These are phyloP conservation scores for Phymorhynchus buccinoides DNA, from an alignment of 1,140 invertebrate species.

Conservation along the genomic window DNA sequence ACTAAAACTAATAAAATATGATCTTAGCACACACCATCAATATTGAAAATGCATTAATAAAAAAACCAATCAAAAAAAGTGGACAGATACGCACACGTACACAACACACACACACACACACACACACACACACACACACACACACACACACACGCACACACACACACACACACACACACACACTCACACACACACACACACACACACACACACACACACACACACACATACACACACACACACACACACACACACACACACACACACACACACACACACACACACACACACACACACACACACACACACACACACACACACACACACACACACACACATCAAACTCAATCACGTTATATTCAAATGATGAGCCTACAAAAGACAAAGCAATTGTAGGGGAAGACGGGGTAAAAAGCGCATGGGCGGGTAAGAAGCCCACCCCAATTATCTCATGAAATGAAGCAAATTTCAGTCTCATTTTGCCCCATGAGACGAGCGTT, in stretches of 20 bases:
- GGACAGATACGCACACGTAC: background rate
- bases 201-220: background rate
- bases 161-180: background rate
- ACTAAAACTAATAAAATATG: no score
- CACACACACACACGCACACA: constrained; percentile 2
- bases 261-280: background rate
- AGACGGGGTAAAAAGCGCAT: no score
- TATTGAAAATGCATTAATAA: no score
- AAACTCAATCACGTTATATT: no score
- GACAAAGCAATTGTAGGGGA: no score
- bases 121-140: constrained; percentile 17
- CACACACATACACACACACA: background rate
- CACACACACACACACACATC: background rate
- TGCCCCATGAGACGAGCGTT: no score
- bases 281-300: constrained; percentile 10
- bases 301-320: background rate
- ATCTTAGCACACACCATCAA: no score
- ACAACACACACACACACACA: constrained; percentile 14
- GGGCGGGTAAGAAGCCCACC: no score
- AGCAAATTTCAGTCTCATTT: no score
- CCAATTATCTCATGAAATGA: no score
- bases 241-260: background rate
- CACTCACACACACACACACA: background rate
- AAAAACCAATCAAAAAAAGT: background rate
- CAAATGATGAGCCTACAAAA: no score